These are phyloP conservation scores for Ormyrus rosae DNA, from an alignment of 2,888 invertebrate species.

Conservation along the genomic window DNA sequence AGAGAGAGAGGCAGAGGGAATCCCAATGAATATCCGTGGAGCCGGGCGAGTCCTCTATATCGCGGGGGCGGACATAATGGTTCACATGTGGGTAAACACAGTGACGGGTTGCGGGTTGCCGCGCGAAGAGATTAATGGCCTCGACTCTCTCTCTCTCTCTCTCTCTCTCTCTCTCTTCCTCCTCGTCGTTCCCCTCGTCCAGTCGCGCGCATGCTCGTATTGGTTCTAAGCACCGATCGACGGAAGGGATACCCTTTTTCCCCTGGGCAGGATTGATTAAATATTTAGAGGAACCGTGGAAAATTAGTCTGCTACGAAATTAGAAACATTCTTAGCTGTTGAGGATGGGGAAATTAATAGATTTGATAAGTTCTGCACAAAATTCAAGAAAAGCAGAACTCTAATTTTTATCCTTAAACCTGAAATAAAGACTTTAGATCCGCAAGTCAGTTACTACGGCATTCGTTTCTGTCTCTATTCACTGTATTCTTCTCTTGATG, in stretches of 20 bases:
- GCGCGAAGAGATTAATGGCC: constrained; percentile 74
- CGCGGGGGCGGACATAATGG: constrained; percentile 75
- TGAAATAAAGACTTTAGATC: no score
- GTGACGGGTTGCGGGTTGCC: constrained; percentile 75
- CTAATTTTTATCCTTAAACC: no score
- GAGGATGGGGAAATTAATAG: no score
- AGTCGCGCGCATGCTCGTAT: not conserved
- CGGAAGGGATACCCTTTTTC: not conserved
- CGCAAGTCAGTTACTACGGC: no score
- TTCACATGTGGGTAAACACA: constrained; percentile 76
- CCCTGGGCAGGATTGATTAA: constrained; percentile 6
- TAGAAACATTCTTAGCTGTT: not conserved
- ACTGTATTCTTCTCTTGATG: no score
- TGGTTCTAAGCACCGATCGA: no score
- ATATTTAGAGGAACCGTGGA: constrained; percentile 10
- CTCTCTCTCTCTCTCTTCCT: not conserved
- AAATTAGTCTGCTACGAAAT: not conserved
- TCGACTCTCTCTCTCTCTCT: constrained; percentile 58
- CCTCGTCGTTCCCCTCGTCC: constrained; percentile 8
- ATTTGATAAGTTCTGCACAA: no score
- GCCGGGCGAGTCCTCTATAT: constrained; percentile 65
- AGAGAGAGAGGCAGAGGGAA: constrained; percentile 43
- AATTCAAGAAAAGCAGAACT: no score
- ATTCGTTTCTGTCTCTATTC: no score
- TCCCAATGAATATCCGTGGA: constrained; percentile 62